Evolutionary conservation across 2,888 invertebrate genomes (phyloP), one percentile per base, ranked within the genome.

Genomic region (Drosophila robusta): DNA sequence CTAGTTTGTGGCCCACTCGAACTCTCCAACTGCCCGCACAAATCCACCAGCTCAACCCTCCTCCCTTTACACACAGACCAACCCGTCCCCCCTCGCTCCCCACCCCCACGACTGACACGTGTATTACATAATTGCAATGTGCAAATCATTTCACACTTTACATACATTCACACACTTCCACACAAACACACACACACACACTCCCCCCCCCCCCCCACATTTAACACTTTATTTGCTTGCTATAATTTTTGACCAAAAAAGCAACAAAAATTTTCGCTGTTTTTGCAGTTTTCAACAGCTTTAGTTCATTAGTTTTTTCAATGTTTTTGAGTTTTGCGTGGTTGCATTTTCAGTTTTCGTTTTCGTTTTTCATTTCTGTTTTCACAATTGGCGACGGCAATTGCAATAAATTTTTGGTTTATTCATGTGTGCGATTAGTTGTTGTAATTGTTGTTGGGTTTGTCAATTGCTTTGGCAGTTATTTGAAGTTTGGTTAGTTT

Each of bases 111-210:
- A 26, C 22, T 38, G 60, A 12, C 44, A 26, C 34, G 61, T 61
- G 42, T 50, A 29, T 29, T 24, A 47, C 44, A n/a, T 85, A 85
- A 85, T 82, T 82, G 83, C 58, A 75, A 62, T 74, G 80, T 66
- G 56, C 52, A 82, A 80, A 83, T 85, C 65, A 82, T 78, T 71
- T 78, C 56, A 58, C 61, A 78, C 65, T 66, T 71, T 44, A 22
- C 24, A 39, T 34, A 34, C 18, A 32, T 24, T 34, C 38, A 2
- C 12, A 26, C 51, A 34, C 29, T 5, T 9, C 7, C 0, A 4
- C 4, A 18, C 26, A n/a, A 5, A 4, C 29, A 3, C 7, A 1
- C 26, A 12, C 22, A 22, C 41, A 12, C 9, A 9, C 16, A 34
- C 8, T 7, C 8, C 0, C 1, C 26, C 1, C 16, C 24, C 14